Evolutionary conservation across 2,888 invertebrate species (phyloP), one percentile per base, ranked within the genome.

Genomic region (Brachyopa scutellaris): DNA sequence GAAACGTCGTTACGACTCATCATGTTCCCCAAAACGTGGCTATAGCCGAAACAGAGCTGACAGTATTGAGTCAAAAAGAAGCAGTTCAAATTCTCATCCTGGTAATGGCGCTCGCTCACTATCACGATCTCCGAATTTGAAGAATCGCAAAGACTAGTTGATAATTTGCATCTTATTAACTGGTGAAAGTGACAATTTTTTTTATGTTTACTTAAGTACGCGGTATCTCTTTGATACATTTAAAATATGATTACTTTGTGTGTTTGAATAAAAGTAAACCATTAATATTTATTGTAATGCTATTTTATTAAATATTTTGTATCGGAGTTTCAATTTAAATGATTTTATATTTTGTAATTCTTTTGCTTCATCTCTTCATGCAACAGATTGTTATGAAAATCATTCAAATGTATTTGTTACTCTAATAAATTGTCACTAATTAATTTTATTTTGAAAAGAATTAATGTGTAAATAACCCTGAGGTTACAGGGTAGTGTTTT

Each of bases 1-100:
- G 13, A 70, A 42, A 8, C 49, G 62, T 47, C 83, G 72, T 7
- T 77, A 77, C 36, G 67, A 77, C 1, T 62, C 77, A 1, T 73
- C 67, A 1, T 62, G 55, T 6, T 83, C 77, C 7, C 80, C 80
- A 31, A 70, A 70, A 8, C 62, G 64, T n/a, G 51, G 45, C 4
- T 59, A 29, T 29, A 78, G 51, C 21, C 64, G 51, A 53, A 64
- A 66, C 11, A 57, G 72, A 8, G 66, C 51, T 3, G 66, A 72
- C 6, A 78, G 78, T 29, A 53, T 72, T n/a, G 78, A 78, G 9
- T 78, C 78, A 15, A 78, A 72, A 66, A 66, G 57, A 31, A 78
- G 78, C 17, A 78, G 78, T 45, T 64, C 66, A 17, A 57, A 72
- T 53, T 78, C 64, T 36, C 64, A 40, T 11, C 78, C 26, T 26